Percentiles rank a stretch among this genome's conserved stretches.
Conservation (phyloP, 2,113 vertebrate species). For the Benitochromis conjunctus region DNA sequence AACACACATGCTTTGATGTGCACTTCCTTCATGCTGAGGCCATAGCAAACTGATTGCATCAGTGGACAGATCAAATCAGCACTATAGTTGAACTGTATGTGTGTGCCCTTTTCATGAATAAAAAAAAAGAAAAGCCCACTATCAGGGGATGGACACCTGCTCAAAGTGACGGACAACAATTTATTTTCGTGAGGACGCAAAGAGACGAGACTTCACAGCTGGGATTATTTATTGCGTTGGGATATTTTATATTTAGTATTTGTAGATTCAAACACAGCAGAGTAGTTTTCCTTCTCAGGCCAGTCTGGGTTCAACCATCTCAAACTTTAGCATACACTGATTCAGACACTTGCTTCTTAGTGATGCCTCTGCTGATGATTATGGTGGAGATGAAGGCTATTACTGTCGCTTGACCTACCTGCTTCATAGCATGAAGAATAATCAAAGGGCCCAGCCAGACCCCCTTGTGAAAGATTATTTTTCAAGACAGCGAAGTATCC, state of each 20-base stretch:
- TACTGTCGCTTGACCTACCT: conserved; percentile 54
- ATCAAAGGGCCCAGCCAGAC: conserved; percentile 44
- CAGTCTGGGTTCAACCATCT: conserved; percentile 4
- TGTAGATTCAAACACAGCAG: neutral
- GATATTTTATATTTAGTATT: neutral
- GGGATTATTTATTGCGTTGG: neutral
- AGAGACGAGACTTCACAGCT: neutral
- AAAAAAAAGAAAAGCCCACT: neutral
- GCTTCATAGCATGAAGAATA: conserved; percentile 19
- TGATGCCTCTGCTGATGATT: conserved; percentile 18
- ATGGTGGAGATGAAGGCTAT: conserved; percentile 56
- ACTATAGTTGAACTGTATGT: neutral
- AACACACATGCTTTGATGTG: conserved; percentile 65
- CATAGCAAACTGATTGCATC: conserved; percentile 23
- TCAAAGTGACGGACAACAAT: neutral
- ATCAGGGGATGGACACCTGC: neutral
- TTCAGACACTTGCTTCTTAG: conserved; percentile 14
- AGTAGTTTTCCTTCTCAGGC: neutral
- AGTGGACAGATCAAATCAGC: conserved; percentile 6
- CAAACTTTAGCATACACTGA: neutral
- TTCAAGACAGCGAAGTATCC: conserved; percentile 20
- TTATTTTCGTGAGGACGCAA: neutral
- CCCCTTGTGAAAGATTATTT: conserved; percentile 19
- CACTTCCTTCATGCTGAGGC: conserved; percentile 4
- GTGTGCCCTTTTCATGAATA: neutral